Evolutionary conservation across 2,888 invertebrate genomes (phyloP).

Genomic region (Glomeris marginata): DNA sequence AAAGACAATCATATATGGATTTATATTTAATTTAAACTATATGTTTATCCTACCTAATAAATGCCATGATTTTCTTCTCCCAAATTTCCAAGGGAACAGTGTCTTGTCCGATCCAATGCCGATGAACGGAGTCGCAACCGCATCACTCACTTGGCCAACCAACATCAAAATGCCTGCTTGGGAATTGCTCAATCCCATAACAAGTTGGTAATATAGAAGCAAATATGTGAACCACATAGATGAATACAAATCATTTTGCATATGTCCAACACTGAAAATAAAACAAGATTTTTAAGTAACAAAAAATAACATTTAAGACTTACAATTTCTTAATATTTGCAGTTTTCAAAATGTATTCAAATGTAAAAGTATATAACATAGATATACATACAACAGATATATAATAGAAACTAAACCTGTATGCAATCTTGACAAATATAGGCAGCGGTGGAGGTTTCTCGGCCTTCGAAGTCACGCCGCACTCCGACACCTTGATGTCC

Average conservation of each 20-base stretch:
- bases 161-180: conserved; percentile 3
- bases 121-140: conserved; percentile 34
- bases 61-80: conserved; percentile 37
- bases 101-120: conserved; percentile 33
- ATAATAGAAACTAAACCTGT: too few relatives aligned
- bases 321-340: too few relatives aligned
- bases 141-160: conserved; percentile 29
- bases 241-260: conserved; percentile 81
- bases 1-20: neutral
- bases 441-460: too few relatives aligned
- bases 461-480: too few relatives aligned
- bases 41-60: conserved; percentile 27
- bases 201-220: conserved; percentile 58
- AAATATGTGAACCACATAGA: conserved; percentile 91
- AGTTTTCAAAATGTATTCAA: too few relatives aligned
- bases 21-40: neutral
- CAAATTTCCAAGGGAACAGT: conserved; percentile 22
- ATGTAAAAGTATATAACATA: too few relatives aligned
- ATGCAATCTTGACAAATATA: too few relatives aligned
- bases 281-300: conserved; percentile 23
- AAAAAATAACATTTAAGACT: too few relatives aligned
- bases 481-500: too few relatives aligned
- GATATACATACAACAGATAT: too few relatives aligned
- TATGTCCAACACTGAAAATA: conserved; percentile 64
- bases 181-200: conserved; percentile 26